phyloP scores from a whole-genome alignment of 2,797 vertebrate genomes.

The Melanogrammus aeglefinus region DNA sequence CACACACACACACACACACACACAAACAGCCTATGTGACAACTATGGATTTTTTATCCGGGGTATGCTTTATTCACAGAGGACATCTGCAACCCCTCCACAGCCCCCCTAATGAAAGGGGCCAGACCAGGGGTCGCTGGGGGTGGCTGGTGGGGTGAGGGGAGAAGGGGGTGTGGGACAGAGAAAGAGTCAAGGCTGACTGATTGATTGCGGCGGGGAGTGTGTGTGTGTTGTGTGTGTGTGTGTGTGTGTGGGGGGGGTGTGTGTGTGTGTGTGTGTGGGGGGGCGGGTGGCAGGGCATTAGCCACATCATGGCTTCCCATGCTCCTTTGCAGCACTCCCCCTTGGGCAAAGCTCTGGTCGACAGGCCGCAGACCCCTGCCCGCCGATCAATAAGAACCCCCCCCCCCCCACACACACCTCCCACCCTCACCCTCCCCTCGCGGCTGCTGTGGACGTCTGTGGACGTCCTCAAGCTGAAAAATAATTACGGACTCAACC shows the following conservation, averaged over 20 bases:
- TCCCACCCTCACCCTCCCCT: conserved; percentile 26
- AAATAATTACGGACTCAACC: conserved; percentile 73
- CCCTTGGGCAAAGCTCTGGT: conserved; percentile 64
- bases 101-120: conserved; percentile 68
- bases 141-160: conserved; percentile 24
- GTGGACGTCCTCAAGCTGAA: conserved; percentile 73
- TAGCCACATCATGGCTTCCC: conserved; percentile 76
- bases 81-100: conserved; percentile 72
- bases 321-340: conserved; percentile 68
- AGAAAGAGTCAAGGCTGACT: conserved; percentile 52
- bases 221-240: conserved; percentile 54
- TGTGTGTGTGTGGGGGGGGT: no score
- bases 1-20: conserved; percentile 25
- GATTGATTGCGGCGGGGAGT: conserved; percentile 49
- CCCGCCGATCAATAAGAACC: conserved; percentile 67
- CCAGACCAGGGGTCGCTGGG: conserved; percentile 59
- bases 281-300: conserved; percentile 73
- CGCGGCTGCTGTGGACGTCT: conserved; percentile 61
- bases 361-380: conserved; percentile 71
- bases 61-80: conserved; percentile 76
- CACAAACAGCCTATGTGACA: conserved; percentile 71
- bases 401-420: no score
- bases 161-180: conserved; percentile 15
- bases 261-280: conserved; percentile 2
- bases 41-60: conserved; percentile 77